Evolutionary conservation across 30 jellyfish, hydroid and myxozoan species (phyloP), one percentile per base, ranked within the genome.

Genomic region (Sanderia malayensis): DNA sequence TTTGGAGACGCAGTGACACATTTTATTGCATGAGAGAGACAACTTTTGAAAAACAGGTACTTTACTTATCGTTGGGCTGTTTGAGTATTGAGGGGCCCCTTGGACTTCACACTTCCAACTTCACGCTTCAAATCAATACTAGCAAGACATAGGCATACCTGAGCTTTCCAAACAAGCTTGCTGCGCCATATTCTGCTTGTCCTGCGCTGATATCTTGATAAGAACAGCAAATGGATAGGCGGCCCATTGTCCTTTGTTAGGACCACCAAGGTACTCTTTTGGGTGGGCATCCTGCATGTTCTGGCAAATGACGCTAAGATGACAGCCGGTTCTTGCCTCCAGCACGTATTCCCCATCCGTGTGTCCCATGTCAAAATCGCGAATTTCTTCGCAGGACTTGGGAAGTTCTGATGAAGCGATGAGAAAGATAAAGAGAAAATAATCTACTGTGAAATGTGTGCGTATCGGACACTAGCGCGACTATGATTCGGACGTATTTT

Each of bases 91-190:
- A n/a, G n/a, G n/a, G n/a, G n/a, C n/a, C n/a, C n/a, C n/a, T n/a
- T n/a, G n/a, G n/a, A n/a, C n/a, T n/a, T n/a, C n/a, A n/a, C n/a
- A n/a, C n/a, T n/a, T n/a, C n/a, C n/a, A n/a, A n/a, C n/a, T n/a
- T n/a, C n/a, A n/a, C n/a, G n/a, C n/a, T n/a, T n/a, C n/a, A n/a
- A n/a, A n/a, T n/a, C n/a, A n/a, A n/a, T n/a, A n/a, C n/a, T n/a
- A n/a, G n/a, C n/a, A n/a, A n/a, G n/a, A n/a, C n/a, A n/a, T n/a
- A 31, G 2, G 17, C 17, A 8, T 21, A 89, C 97, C 97, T 49
- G 97, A 67, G 25, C 73, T 82, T 57, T 89, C 97, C 18, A 89
- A 69, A 63, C 97, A 89, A 57, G 97, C 97, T 28, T 94, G 95
- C 44, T 80, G 61, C 28, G 95, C 89, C 33, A 89, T 82, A 61